Evolutionary conservation across 2,113 vertebrate genomes (phyloP).

Genomic region (Heliornis fulica): DNA sequence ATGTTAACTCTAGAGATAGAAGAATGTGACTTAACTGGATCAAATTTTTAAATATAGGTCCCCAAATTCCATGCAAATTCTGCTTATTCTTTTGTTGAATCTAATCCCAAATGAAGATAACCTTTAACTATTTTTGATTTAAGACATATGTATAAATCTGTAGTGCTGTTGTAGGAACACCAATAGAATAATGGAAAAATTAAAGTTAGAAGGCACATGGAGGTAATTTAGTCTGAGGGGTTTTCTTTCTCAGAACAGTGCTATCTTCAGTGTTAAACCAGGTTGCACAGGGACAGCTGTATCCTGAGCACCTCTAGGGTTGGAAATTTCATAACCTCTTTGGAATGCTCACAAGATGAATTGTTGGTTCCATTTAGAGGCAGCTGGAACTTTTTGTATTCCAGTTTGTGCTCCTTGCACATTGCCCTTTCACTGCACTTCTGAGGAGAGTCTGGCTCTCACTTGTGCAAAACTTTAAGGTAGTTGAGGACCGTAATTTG

Average conservation of each 20-base stretch:
- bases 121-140: neutral
- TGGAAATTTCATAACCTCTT: neutral
- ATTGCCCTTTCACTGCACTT: neutral
- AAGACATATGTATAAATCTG: fast-evolving
- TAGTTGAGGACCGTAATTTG: neutral
- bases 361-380: neutral
- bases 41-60: neutral
- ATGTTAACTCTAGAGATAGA: neutral
- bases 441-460: neutral
- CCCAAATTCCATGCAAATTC: neutral
- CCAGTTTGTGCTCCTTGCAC: neutral
- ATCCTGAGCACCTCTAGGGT: neutral
- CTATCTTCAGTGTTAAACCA: neutral
- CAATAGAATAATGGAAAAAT: neutral
- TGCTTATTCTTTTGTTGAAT: neutral
- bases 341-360: neutral
- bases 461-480: neutral
- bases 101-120: neutral
- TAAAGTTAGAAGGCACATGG: neutral
- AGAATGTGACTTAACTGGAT: neutral
- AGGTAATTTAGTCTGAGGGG: neutral
- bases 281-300: neutral
- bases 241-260: neutral
- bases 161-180: neutral
- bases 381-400: neutral